A percentile compares a stretch with the other conserved stretches of the same genome.
Conservation (phyloP, 2,113 vertebrate species). For the Spea multiplicata region DNA sequence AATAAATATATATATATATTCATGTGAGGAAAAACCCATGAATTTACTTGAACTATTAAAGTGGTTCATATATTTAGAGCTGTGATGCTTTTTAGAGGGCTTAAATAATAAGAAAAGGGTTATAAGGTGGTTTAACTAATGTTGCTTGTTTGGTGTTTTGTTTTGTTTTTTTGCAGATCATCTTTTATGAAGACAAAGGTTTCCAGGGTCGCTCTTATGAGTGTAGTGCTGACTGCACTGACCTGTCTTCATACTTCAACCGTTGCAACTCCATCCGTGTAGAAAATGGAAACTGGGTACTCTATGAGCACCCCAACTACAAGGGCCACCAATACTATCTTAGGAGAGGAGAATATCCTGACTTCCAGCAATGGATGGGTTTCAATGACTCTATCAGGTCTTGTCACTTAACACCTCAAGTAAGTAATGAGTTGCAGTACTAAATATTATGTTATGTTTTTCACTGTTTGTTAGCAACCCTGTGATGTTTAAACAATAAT, state of each 20-base stretch:
- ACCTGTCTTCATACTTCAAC: conserved; percentile 81
- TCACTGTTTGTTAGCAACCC: too few relatives aligned
- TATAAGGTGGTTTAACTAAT: not conserved
- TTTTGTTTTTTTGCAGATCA: too few relatives aligned
- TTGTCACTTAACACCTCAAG: conserved; percentile 58
- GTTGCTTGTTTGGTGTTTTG: too few relatives aligned
- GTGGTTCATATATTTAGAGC: too few relatives aligned
- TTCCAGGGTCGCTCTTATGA: conserved; percentile 88
- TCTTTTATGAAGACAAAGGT: conserved; percentile 89
- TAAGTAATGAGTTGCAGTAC: not conserved
- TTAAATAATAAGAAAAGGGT: too few relatives aligned
- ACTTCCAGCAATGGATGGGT: conserved; percentile 86
- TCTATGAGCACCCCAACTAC: conserved; percentile 84
- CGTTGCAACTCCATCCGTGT: conserved; percentile 89
- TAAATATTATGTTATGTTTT: too few relatives aligned
- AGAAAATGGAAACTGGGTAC: conserved; percentile 85
- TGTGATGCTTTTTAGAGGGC: too few relatives aligned
- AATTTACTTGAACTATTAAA: too few relatives aligned
- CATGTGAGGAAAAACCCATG: too few relatives aligned
- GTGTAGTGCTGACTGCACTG: conserved; percentile 79
- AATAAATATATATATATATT: too few relatives aligned
- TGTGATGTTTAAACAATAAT: too few relatives aligned
- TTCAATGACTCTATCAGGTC: conserved; percentile 85
- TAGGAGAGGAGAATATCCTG: conserved; percentile 80
- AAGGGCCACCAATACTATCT: conserved; percentile 83